These are phyloP conservation scores for Aplysina aerophoba DNA, from an alignment of 37 sponge, comb jelly and placozoan species.

Conservation along the genomic window DNA sequence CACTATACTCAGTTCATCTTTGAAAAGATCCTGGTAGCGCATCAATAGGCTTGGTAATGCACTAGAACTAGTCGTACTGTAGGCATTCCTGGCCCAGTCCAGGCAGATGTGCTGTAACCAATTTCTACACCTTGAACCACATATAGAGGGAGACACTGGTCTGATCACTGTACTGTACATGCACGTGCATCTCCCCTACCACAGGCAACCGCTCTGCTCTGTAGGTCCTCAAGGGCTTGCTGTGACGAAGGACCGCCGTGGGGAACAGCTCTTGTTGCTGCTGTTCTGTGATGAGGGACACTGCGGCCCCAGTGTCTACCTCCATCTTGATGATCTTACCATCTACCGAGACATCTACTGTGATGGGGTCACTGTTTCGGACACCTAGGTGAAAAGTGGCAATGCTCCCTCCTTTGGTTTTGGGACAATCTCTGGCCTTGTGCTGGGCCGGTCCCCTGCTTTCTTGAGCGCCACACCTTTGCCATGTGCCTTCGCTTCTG, in stretches of 20 bases:
- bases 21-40: conserved; percentile 34
- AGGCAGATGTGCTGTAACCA: not conserved
- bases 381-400: conserved; percentile 12
- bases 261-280: not conserved
- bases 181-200: not conserved
- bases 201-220: not conserved
- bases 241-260: not conserved
- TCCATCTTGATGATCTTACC: not conserved
- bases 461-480: conserved; percentile 8
- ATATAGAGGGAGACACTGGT: not conserved
- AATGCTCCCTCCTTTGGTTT: too few species aligned
- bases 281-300: not conserved
- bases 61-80: not conserved
- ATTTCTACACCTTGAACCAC: not conserved
- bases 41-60: not conserved
- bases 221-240: not conserved
- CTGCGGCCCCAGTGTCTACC: too few species aligned
- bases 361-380: not conserved
- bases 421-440: too few species aligned
- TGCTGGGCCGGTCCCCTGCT: not conserved
- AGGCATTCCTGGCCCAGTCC: not conserved
- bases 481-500: not conserved
- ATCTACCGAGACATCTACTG: not conserved
- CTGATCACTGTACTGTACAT: not conserved
- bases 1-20: conserved; percentile 38